Base-by-base conservation (phyloP, 1,140 invertebrate genomes). In the Adoxophyes honmai region DNA sequence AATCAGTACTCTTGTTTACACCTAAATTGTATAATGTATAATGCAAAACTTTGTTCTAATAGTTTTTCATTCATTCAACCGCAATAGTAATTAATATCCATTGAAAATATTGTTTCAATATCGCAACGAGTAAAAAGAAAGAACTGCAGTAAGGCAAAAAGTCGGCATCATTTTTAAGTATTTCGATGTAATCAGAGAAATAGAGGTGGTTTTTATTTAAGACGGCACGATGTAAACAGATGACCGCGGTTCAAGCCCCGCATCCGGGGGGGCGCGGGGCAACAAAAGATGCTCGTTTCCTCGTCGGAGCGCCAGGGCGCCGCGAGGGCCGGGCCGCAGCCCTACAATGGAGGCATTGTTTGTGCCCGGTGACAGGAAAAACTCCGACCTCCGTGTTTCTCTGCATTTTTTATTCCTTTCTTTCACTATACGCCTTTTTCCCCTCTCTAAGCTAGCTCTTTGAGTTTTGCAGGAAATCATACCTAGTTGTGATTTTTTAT, bases 251-350 rank as follows among this genome's bases (percentile, higher is more conserved):
- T 86, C 84, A 80, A 84, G 82, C 70, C 71, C 64, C 74, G 68
- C 69, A 78, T 75, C 73, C 75, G 28, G 75, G 59, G 66, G 75
- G 70, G 70, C 54, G 64, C 69, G 66, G 62, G 68, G 77, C 78
- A 83, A 88, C 85, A 88, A 88, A 88, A 88, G 85, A 85, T 79
- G 82, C 78, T 88, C 85, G 85, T 88, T 88, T 86, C 85, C 85
- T 78, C 70, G 65, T 55, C 68, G 57, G 62, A 62, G 37, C 65
- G 70, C 62, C 66, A 42, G 51, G 59, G 52, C 60, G 44, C 48
- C 57, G 66, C 44, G 37, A 52, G 21, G 60, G 44, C 60, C 55
- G 59, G 58, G 59, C 10, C 59, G 65, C 35, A 57, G 59, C 59
- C 58, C 70, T 67, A 88, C 85, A 88, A 86, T 88, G 66, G 78